Evolutionary conservation across 2,113 vertebrate genomes (phyloP).

Genomic region (Gallinago undulata): DNA sequence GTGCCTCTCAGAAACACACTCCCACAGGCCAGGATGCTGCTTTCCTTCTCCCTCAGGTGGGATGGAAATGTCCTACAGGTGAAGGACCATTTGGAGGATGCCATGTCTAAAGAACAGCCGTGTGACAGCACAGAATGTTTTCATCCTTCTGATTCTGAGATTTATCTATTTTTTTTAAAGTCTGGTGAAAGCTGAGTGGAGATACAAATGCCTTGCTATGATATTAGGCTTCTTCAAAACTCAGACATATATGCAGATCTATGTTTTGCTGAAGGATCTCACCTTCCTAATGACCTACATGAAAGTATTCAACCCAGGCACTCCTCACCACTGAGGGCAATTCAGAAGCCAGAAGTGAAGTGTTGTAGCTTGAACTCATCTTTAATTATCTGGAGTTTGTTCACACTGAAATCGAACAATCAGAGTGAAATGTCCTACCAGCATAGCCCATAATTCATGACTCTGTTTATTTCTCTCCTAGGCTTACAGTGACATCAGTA

Average conservation of each 20-base stretch:
- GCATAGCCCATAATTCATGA: conserved; percentile 23
- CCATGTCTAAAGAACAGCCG: neutral
- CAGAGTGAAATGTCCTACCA: neutral
- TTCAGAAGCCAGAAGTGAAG: conserved; percentile 4
- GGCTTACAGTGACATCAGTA: conserved; percentile 62
- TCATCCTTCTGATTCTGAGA: neutral
- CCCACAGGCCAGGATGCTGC: neutral
- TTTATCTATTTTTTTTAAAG: neutral
- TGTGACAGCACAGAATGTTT: neutral
- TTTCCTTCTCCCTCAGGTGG: neutral
- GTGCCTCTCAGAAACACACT: neutral
- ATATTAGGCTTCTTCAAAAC: neutral
- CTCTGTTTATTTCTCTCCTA: conserved; percentile 60
- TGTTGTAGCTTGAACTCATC: neutral
- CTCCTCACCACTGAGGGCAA: neutral
- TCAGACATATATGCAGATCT: neutral
- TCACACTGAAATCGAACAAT: conserved; percentile 11
- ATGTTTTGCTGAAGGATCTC: neutral
- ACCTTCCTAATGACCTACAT: neutral
- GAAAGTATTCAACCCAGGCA: neutral
- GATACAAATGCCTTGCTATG: neutral
- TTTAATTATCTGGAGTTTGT: conserved; percentile 23
- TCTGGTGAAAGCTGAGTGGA: neutral
- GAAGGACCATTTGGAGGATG: neutral
- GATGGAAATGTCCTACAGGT: neutral